phyloP scores from a whole-genome alignment of 2,888 invertebrate genomes.

The Trisateles emortualis region DNA sequence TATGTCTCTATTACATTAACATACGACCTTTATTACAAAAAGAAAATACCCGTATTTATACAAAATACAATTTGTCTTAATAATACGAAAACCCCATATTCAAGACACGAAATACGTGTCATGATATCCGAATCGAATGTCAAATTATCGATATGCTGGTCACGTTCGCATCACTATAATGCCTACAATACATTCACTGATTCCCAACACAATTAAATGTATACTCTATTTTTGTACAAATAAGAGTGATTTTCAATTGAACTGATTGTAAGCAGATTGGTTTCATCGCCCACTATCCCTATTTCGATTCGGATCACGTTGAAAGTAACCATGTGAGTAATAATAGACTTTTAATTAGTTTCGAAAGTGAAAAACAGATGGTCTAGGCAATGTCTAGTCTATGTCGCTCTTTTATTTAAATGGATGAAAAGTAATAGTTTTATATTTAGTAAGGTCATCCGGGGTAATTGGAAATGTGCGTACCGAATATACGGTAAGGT shows the following conservation, averaged over 20 bases:
- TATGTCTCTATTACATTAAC: neutral
- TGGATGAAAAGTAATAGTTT: too few relatives aligned
- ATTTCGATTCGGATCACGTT: constrained; percentile 43
- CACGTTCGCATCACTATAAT: constrained; percentile 67
- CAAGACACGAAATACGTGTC: constrained; percentile 66
- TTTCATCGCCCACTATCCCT: constrained; percentile 46
- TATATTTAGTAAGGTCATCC: too few relatives aligned
- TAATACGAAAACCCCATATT: constrained; percentile 46
- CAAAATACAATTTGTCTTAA: constrained; percentile 1
- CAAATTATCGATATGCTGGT: constrained; percentile 65
- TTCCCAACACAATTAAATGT: constrained; percentile 30
- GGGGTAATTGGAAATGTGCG: too few relatives aligned
- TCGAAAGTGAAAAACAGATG: constrained; percentile 29
- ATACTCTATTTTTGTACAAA: constrained; percentile 11
- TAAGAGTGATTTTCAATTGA: constrained; percentile 29
- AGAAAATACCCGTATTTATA: neutral
- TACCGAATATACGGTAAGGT: too few relatives aligned
- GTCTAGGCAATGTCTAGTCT: constrained; percentile 9
- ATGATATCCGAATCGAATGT: constrained; percentile 54
- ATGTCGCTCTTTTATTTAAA: too few relatives aligned
- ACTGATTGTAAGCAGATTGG: constrained; percentile 21
- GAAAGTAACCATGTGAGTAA: constrained; percentile 33
- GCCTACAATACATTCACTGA: constrained; percentile 47
- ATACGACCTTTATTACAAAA: neutral
- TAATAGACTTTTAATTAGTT: constrained; percentile 40